Conservation (phyloP, 2,888 invertebrate genomes). For the Lomographa bimaculata region DNA sequence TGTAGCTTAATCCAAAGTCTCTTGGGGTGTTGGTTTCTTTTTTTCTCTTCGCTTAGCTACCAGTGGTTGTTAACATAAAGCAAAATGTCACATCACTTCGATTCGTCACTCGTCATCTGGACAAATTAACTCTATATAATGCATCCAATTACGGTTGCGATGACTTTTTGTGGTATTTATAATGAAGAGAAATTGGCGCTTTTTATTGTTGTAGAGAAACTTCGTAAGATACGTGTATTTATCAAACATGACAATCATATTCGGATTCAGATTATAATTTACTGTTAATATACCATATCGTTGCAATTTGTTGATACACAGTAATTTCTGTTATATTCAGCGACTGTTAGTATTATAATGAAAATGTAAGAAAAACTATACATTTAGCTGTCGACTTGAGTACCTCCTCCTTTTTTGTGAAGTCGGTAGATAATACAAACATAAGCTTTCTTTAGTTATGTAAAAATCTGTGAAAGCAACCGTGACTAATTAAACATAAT, state of each 20-base stretch:
- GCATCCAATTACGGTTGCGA: slow-evolving; percentile 9
- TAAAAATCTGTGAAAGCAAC: slow-evolving; percentile 1
- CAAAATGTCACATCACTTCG: slow-evolving; percentile 5
- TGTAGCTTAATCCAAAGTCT: too few species aligned
- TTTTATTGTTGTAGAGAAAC: slow-evolving; percentile 6
- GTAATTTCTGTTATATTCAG: too few species aligned
- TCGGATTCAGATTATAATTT: background rate
- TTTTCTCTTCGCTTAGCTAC: too few species aligned
- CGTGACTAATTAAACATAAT: slow-evolving; percentile 3
- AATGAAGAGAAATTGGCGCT: slow-evolving; percentile 9
- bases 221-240: slow-evolving; percentile 1
- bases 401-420: too few species aligned
- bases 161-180: slow-evolving; percentile 8
- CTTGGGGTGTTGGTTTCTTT: too few species aligned
- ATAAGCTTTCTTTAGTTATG: slow-evolving; percentile 10
- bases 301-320: too few species aligned
- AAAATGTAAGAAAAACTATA: too few species aligned
- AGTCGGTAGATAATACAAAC: too few species aligned
- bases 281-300: too few species aligned
- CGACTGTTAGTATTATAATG: too few species aligned
- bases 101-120: slow-evolving; percentile 8
- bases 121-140: slow-evolving; percentile 16
- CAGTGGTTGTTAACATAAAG: too few species aligned
- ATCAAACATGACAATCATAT: background rate
- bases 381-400: too few species aligned